Evolutionary conservation across 2,888 invertebrate species (phyloP), one percentile per base, ranked within the genome.

Genomic region (Trissolcus brochymenae): DNA sequence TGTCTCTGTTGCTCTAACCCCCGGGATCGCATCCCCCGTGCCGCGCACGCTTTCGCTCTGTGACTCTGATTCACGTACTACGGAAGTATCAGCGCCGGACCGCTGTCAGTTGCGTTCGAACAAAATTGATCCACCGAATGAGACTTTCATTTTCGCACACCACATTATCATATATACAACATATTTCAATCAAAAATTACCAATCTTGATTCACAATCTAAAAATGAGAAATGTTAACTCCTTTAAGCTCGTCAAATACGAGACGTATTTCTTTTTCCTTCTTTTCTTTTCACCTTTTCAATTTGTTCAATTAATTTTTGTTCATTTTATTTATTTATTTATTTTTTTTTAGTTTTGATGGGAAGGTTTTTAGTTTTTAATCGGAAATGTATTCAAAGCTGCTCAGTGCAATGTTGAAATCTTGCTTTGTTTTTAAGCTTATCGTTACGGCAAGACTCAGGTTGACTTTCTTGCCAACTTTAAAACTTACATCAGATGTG

Each of bases 11-110:
- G 61, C 70, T 74, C 75, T 77, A 60, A 61, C 76, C 71, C 79
- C 71, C 61, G 46, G 60, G 73, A 71, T 64, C 76, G 75, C 80
- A 76, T 76, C 67, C 72, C 61, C 74, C 61, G 61, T 78, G 56
- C 66, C 74, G 71, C 75, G 78, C 78, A 74, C 71, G 74, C 71
- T 78, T 74, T 78, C 71, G 57, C 71, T 75, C 60, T 67, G 41
- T 67, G 59, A 11, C 41, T 25, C 41, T 46, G 40, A 61, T 56
- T 51, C 61, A 14, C 49, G 49, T 19, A 35, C 55, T 17, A n/a
- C 68, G 25, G 46, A 61, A 68, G 49, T 62, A 70, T 62, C 25
- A 51, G 13, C 14, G 51, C 46, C 9, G 59, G 7, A 19, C 46
- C 17, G 21, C 54, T 49, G 54, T 68, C 40, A 49, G 50, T 50